phyloP scores from a whole-genome alignment of 2,113 vertebrate genomes.

The Tetraodon nigroviridis region DNA sequence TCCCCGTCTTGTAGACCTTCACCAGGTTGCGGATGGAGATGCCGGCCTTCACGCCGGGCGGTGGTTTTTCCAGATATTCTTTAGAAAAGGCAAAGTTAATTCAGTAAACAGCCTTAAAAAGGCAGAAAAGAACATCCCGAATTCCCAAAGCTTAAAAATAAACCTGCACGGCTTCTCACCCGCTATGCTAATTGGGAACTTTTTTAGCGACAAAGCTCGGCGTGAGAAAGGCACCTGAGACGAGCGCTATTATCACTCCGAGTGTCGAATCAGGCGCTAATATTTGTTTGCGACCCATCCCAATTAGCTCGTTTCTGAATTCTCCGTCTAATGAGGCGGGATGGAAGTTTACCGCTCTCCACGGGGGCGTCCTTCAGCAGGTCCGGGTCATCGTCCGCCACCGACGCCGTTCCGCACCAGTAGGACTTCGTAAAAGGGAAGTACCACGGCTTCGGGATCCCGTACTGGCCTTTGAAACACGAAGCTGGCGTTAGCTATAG shows the following conservation, averaged over 20 bases:
- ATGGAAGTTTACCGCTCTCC: slow-evolving; percentile 51
- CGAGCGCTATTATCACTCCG: slow-evolving; percentile 31
- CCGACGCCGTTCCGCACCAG: slow-evolving; percentile 79
- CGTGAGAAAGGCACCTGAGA: background rate
- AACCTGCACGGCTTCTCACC: background rate
- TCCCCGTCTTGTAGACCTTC: slow-evolving; percentile 92
- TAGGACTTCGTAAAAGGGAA: slow-evolving; percentile 91
- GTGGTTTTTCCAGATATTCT: slow-evolving; percentile 88
- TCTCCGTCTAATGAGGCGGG: slow-evolving; percentile 1
- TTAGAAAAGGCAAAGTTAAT: background rate
- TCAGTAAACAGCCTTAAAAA: background rate
- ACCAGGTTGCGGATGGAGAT: slow-evolving; percentile 91
- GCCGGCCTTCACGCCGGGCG: slow-evolving; percentile 79
- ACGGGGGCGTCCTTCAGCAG: slow-evolving; percentile 25
- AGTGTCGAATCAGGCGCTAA: slow-evolving; percentile 39
- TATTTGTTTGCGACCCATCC: slow-evolving; percentile 35
- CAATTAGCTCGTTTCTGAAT: slow-evolving; percentile 22
- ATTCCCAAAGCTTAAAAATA: slow-evolving; percentile 3
- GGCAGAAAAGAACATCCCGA: background rate
- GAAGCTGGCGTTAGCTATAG: slow-evolving; percentile 1
- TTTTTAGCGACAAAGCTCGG: slow-evolving; percentile 15
- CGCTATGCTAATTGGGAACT: slow-evolving; percentile 14
- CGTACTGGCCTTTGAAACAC: slow-evolving; percentile 85
- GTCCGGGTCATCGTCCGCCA: slow-evolving; percentile 11
- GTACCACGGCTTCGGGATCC: slow-evolving; percentile 92